Evolutionary conservation across 2,797 vertebrate species (phyloP), one percentile per base, ranked within the genome.

Genomic region (Pantherophis alleghaniensis): DNA sequence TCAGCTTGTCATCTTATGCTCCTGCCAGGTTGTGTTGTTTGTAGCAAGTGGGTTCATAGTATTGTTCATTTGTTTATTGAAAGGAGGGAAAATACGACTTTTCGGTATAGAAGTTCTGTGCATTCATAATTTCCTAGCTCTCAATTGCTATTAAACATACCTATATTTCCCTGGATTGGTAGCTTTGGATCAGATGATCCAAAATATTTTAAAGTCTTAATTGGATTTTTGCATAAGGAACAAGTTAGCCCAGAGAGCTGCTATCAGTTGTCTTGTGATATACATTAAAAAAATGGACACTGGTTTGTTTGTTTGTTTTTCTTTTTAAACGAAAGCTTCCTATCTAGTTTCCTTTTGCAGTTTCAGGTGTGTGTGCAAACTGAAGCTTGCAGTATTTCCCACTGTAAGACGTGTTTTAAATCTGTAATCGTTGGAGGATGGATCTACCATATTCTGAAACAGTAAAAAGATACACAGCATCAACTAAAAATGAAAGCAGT

Each of bases 301-400:
- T 87, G 7, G 6, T 61, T 83, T 55, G 2, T 47, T 47, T 95
- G 61, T 18, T 37, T 32, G 3, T 51, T 95, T 18, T 1, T 95
- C 13, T 28, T 12, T 42, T 42, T 57, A 37, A 96, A 97, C 96
- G 97, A 97, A 97, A 96, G 61, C 92, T 94, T 97, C 96, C 96
- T 97, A 94, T 97, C 97, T 93, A 95, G 95, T 92, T 96, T 95
- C 91, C 90, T 94, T 91, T 91, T 24, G 60, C 91, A 93, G 42
- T 94, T 93, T 53, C 53, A 7, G 59, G 3, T 37, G 32, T 51
- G 24, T 13, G 57, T n/a, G 57, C 16, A 26, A 42, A 42, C 51
- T 5, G 42, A 69, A 51, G 24, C 74, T 26, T 69, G n/a, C 14
- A 16, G 2, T 47, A 10, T 53, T 90, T 60, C 32, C 51, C 18